Evolutionary conservation across 2,888 invertebrate genomes (phyloP), one percentile per base, ranked within the genome.

Genomic region (Cryptus armator): DNA sequence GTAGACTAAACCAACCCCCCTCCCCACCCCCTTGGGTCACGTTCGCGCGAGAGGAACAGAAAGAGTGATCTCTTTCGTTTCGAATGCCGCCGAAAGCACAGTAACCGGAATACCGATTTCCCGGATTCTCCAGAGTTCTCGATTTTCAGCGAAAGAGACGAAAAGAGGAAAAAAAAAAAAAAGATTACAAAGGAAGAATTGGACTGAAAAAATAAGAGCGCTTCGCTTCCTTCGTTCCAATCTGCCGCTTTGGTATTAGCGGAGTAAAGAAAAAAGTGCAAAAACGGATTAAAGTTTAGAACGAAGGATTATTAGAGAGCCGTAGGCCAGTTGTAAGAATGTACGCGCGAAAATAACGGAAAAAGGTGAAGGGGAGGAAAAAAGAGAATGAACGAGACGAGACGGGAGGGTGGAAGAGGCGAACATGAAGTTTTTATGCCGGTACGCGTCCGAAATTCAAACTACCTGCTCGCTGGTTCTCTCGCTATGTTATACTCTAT

Each of bases 1-100:
- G 90, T 89, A 90, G 89, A 89, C 89, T 88, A 84, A 74, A 37
- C 37, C 37, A 5, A 5, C 37, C 37, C 37, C 7, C 37, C 3
- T 37, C 6, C 37, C 9, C 24, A 24, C 37, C 87, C 84, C 86
- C 76, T 83, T 81, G 71, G 78, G 83, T 86, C 75, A n/a, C 51
- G 71, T n/a, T 10, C 46, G 67, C 59, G 64, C 16, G 62, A 62
- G 24, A 19, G 12, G 48, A 81, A 56, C 16, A 43, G 32, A 68
- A 59, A 16, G 37, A 70, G 66, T 37, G 19, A 53, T 75, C 53
- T 78, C 68, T 77, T 59, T 80, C 59, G 37, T 75, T 48, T 46
- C 14, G 19, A 37, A 51, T 72, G 64, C 70, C 19, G 56, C 24
- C 46, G 56, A 74, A 62, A 32, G 62, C 62, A 32, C 46, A 68